A percentile compares a stretch with the other conserved stretches of the same genome.
phyloP scores from a whole-genome alignment of 2,113 vertebrate genomes.

The Herpailurus yagouaroundi region DNA sequence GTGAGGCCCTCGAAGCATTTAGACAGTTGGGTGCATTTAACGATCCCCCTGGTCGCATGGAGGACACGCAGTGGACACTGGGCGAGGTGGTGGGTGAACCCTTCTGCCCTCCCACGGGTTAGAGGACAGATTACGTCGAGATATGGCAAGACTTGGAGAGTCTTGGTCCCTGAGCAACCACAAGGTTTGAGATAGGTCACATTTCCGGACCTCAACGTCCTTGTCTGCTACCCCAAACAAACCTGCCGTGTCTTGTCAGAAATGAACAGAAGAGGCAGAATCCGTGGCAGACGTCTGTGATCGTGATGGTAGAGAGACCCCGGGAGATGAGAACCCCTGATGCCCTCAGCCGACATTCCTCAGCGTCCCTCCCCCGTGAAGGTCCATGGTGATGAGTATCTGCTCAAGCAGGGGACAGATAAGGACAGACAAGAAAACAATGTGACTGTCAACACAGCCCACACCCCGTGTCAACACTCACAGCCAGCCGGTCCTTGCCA shows the following conservation, averaged over 20 bases:
- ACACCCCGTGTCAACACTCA: background rate
- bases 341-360: background rate
- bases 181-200: background rate
- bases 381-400: background rate
- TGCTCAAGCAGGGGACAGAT: background rate
- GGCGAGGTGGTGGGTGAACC: background rate
- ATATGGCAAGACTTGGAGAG: background rate
- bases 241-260: background rate
- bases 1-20: background rate
- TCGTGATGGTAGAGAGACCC: background rate
- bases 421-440: no score
- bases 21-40: no score
- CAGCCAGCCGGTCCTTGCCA: background rate
- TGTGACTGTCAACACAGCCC: background rate
- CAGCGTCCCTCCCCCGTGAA: rapidly evolving
- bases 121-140: background rate
- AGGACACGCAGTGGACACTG: rapidly evolving
- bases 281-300: rapidly evolving
- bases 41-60: background rate
- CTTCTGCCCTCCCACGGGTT: background rate
- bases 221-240: background rate
- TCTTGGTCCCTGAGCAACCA: background rate
- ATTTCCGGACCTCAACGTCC: background rate
- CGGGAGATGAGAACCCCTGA: rapidly evolving
- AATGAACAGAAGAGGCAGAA: background rate